phyloP scores from a whole-genome alignment of 2,888 invertebrate species.

The Lycophotia porphyrea region DNA sequence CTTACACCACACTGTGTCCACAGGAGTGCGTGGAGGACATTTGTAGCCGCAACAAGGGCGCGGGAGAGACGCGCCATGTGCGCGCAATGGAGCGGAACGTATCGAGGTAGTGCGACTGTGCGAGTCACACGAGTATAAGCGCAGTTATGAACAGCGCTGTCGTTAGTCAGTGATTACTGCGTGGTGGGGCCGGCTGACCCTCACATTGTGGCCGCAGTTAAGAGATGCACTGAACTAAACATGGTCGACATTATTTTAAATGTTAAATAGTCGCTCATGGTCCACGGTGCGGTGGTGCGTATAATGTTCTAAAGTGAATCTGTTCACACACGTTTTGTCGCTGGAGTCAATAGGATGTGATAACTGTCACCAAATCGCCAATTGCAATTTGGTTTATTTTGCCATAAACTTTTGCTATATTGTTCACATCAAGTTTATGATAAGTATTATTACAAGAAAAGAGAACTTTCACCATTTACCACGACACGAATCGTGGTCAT shows the following conservation, averaged over 20 bases:
- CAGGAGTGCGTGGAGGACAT: neutral
- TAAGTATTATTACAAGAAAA: neutral
- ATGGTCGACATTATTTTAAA: neutral
- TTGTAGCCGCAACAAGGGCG: neutral
- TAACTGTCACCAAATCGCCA: neutral
- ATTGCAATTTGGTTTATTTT: neutral
- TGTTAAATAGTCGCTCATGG: neutral
- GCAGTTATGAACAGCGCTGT: slow-evolving; percentile 33
- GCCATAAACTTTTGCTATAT: neutral
- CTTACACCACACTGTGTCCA: neutral
- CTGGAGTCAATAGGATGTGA: neutral
- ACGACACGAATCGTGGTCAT: no score
- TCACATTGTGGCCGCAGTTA: neutral
- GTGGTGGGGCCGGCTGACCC: neutral
- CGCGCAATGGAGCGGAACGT: slow-evolving; percentile 39
- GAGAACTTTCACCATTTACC: neutral
- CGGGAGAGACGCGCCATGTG: slow-evolving; percentile 35
- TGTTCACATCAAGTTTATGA: neutral
- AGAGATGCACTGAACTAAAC: neutral
- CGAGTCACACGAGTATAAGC: neutral
- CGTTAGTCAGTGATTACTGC: slow-evolving; percentile 34
- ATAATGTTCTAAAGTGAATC: neutral
- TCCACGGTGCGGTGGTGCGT: no score
- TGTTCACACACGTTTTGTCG: neutral
- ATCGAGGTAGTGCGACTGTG: neutral